Evolutionary conservation across 1,140 invertebrate species (phyloP).

Genomic region (Mactra quadrangularis): DNA sequence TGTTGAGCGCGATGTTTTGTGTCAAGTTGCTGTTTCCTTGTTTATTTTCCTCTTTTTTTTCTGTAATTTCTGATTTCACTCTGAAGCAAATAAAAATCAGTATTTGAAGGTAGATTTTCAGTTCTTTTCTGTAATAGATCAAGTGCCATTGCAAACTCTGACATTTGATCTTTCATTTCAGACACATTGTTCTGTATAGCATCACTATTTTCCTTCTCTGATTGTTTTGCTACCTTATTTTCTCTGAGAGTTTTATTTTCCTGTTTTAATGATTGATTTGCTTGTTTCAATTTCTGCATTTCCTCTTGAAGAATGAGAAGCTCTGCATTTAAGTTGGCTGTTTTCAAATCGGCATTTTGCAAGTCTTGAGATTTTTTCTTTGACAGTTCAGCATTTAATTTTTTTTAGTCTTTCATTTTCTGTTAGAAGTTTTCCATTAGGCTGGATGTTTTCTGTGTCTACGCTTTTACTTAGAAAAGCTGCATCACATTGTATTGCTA

Average conservation of each 20-base stretch:
- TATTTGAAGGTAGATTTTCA: too few species aligned
- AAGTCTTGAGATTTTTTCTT: not conserved
- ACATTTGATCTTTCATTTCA: not conserved
- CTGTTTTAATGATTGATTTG: constrained; percentile 1
- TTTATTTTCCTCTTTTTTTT: not conserved
- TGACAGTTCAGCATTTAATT: not conserved
- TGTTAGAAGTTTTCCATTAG: too few species aligned
- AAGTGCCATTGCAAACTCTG: not conserved
- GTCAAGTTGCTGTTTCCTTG: not conserved
- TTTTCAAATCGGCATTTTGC: not conserved
- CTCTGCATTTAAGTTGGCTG: not conserved
- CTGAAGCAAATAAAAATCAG: too few species aligned
- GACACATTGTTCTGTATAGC: not conserved
- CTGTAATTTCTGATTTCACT: too few species aligned
- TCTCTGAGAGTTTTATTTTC: not conserved
- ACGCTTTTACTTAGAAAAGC: too few species aligned
- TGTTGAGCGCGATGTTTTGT: not conserved
- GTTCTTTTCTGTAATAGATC: not conserved
- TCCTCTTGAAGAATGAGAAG: constrained; percentile 4
- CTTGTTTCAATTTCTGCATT: not conserved
- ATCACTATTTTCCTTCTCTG: not conserved
- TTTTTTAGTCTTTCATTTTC: too few species aligned
- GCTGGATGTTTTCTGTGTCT: too few species aligned
- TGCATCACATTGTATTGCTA: too few species aligned
- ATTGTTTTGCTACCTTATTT: not conserved